Percentiles rank a stretch among this genome's conserved stretches.
These are phyloP conservation scores for Zeus faber DNA, from an alignment of 2,113 vertebrate genomes.

Conservation along the genomic window DNA sequence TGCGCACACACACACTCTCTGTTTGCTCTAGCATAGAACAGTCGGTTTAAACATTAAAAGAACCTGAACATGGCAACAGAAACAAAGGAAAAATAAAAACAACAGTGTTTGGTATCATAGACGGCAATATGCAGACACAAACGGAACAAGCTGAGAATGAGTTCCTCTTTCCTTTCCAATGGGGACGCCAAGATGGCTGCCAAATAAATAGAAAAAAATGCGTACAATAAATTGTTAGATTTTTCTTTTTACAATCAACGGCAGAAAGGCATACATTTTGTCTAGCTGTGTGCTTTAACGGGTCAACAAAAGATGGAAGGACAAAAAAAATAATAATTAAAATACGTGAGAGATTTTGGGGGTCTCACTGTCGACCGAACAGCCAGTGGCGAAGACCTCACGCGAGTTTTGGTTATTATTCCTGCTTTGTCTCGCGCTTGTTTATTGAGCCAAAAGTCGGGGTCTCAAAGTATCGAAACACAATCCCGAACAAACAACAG, in stretches of 20 bases:
- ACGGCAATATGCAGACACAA: conserved; percentile 25
- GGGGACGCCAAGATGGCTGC: conserved; percentile 20
- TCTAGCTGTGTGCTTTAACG: conserved; percentile 41
- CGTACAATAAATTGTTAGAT: conserved; percentile 19
- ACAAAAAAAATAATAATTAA: conserved; percentile 36
- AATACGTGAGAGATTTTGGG: conserved; percentile 38
- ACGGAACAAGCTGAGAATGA: conserved; percentile 30
- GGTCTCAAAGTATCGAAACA: conserved; percentile 74
- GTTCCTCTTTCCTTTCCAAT: conserved; percentile 20
- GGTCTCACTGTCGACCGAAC: conserved; percentile 57
- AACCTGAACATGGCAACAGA: conserved; percentile 21
- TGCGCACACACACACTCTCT: too few species aligned
- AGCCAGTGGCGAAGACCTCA: conserved; percentile 61
- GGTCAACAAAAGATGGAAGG: conserved; percentile 33
- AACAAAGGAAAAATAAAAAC: conserved; percentile 1
- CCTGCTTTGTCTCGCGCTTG: conserved; percentile 70
- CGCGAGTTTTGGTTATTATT: conserved; percentile 73
- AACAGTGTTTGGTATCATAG: conserved; percentile 42
- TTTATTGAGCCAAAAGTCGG: conserved; percentile 70
- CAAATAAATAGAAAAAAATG: conserved; percentile 22
- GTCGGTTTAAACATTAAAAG: conserved; percentile 26
- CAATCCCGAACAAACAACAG: conserved; percentile 79
- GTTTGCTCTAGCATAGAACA: conserved; percentile 40
- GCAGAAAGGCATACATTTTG: conserved; percentile 28
- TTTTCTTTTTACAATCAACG: conserved; percentile 24